Conservation (phyloP, 1,140 invertebrate genomes). For the Diachasmimorpha longicaudata region DNA sequence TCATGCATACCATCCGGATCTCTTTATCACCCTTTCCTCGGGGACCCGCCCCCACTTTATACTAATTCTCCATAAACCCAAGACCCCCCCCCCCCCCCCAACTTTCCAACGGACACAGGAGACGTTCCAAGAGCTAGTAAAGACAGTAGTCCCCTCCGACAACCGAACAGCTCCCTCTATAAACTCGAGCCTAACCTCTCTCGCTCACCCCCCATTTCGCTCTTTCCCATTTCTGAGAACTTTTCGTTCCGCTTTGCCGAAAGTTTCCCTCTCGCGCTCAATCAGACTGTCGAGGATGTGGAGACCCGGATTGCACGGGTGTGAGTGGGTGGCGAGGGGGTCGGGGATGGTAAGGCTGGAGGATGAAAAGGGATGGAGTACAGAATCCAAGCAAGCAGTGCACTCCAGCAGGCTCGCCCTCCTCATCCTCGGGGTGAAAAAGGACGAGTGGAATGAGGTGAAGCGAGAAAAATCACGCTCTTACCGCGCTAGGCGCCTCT, state of each 20-base stretch:
- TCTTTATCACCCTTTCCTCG: neutral
- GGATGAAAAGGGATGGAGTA: too few relatives aligned
- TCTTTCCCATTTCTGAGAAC: constrained; percentile 21
- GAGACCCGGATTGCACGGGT: neutral
- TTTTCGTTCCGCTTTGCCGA: constrained; percentile 32
- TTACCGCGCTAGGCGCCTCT: constrained; percentile 8
- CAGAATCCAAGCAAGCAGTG: too few relatives aligned
- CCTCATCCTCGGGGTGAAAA: neutral
- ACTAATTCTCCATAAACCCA: neutral
- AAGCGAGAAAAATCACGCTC: constrained; percentile 24
- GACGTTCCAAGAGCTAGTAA: neutral
- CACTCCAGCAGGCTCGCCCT: too few relatives aligned
- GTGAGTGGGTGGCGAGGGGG: neutral
- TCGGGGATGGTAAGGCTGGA: constrained; percentile 18
- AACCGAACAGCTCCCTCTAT: neutral
- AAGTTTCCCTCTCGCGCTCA: constrained; percentile 29
- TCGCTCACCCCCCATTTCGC: neutral
- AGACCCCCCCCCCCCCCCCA: neutral
- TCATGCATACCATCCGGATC: neutral
- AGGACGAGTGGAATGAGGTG: constrained; percentile 10
- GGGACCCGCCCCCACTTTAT: neutral
- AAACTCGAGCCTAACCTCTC: neutral
- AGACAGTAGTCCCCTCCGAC: neutral
- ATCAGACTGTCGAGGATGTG: constrained; percentile 21
- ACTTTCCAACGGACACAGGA: neutral